These are phyloP conservation scores for Pristionchus mayeri DNA, from an alignment of 2,888 invertebrate genomes.

Conservation along the genomic window DNA sequence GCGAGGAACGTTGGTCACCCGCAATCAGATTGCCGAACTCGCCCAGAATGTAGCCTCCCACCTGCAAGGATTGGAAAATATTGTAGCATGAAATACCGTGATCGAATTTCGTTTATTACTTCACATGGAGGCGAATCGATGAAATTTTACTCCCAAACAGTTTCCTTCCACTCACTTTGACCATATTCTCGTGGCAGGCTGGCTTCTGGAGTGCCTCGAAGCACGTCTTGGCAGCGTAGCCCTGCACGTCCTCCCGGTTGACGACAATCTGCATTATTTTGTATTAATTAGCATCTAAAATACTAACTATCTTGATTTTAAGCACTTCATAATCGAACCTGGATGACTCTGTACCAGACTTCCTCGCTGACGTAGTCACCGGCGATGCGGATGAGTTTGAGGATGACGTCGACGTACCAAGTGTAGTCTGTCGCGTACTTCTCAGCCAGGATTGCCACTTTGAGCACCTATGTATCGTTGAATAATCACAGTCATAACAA, in stretches of 20 bases:
- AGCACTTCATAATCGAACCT: too few relatives aligned
- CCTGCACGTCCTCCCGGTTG: constrained; percentile 98
- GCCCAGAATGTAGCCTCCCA: constrained; percentile 97
- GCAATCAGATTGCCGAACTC: constrained; percentile 99
- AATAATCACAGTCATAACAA: too few relatives aligned
- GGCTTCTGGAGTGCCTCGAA: constrained; percentile 92
- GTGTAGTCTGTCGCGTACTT: constrained; percentile 99
- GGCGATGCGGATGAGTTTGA: constrained; percentile 98
- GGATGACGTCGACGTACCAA: constrained; percentile 93
- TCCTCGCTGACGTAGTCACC: constrained; percentile 99
- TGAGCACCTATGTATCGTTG: constrained; percentile 88
- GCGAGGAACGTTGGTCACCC: constrained; percentile 93
- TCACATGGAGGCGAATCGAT: too few relatives aligned
- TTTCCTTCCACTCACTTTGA: constrained; percentile 82
- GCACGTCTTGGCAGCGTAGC: constrained; percentile 99
- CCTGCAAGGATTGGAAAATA: constrained; percentile 77
- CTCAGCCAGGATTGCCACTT: constrained; percentile 98
- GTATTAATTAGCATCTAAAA: too few relatives aligned
- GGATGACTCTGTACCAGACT: constrained; percentile 98
- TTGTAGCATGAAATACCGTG: too few relatives aligned
- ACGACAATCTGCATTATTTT: constrained; percentile 96
- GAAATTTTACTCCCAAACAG: background rate
- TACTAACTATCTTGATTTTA: too few relatives aligned
- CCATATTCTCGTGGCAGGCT: constrained; percentile 99
- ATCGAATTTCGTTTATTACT: too few relatives aligned